Conservation (phyloP, 2,113 vertebrate species). For the Elgaria multicarinata region DNA sequence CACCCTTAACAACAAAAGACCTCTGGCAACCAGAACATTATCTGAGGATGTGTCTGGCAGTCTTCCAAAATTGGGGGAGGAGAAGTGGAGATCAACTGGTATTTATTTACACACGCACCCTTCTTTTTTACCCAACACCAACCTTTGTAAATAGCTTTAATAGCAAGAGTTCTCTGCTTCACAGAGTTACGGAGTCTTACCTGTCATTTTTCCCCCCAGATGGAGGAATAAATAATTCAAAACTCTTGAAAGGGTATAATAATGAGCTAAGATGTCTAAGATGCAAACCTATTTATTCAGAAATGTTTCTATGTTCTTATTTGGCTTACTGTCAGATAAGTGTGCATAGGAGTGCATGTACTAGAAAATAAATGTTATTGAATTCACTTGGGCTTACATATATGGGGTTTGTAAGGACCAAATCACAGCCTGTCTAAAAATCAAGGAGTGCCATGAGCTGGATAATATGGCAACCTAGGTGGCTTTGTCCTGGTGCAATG, state of each 20-base stretch:
- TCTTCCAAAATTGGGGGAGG: background rate
- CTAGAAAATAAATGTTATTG: too few relatives aligned
- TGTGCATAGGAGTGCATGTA: too few relatives aligned
- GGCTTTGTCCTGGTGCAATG: background rate
- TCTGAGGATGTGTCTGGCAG: background rate
- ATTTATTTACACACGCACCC: conserved; percentile 11
- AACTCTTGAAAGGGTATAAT: background rate
- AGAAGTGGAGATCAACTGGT: conserved; percentile 5
- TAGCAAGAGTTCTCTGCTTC: conserved; percentile 32
- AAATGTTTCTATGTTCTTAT: too few relatives aligned
- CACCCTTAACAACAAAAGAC: background rate
- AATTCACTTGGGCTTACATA: too few relatives aligned
- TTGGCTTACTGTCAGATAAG: too few relatives aligned
- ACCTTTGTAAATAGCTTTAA: conserved; percentile 55
- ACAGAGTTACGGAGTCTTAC: conserved; percentile 24
- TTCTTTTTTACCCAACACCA: conserved; percentile 6
- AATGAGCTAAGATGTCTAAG: background rate
- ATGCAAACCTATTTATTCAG: too few relatives aligned
- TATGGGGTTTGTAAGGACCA: background rate
- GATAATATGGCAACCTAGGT: background rate
- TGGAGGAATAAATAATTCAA: background rate
- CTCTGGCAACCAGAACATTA: background rate
- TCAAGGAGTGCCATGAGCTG: background rate
- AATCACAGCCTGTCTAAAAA: background rate
- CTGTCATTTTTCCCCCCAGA: background rate